phyloP scores from a whole-genome alignment of 2,888 invertebrate species.

The Choreutis nemorana region DNA sequence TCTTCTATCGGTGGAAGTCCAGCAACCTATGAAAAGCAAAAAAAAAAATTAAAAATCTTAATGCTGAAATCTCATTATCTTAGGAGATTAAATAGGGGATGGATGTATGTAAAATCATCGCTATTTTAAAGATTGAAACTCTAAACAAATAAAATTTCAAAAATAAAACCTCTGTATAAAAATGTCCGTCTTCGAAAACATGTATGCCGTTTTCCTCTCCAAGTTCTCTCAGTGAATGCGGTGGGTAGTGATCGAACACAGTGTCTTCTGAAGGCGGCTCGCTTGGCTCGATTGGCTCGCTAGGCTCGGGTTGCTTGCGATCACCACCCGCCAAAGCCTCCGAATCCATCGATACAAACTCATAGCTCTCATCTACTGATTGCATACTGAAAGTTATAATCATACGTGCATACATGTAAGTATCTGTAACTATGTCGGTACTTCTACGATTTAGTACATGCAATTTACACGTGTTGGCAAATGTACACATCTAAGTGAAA shows the following conservation, averaged over 20 bases:
- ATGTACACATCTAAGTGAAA: too few relatives aligned
- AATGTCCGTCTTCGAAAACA: conserved; percentile 92
- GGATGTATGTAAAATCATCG: too few relatives aligned
- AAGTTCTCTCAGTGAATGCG: conserved; percentile 72
- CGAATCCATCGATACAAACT: conserved; percentile 50
- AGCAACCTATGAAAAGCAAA: conserved; percentile 52
- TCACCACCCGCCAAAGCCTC: conserved; percentile 40
- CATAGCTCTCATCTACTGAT: conserved; percentile 63
- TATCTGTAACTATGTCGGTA: too few relatives aligned
- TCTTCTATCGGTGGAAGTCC: conserved; percentile 78
- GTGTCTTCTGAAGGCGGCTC: conserved; percentile 17
- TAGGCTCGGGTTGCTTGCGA: conserved; percentile 21
- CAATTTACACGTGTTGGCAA: too few relatives aligned
- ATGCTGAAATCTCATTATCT: not conserved
- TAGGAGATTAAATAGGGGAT: too few relatives aligned
- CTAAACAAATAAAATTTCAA: too few relatives aligned
- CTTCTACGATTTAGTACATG: too few relatives aligned
- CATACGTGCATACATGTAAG: too few relatives aligned
- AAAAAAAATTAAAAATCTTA: not conserved
- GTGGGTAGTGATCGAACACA: conserved; percentile 64
- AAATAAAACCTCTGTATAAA: conserved; percentile 94
- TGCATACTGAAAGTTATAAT: conserved; percentile 38
- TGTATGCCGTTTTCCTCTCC: conserved; percentile 87
- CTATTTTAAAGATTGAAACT: too few relatives aligned
- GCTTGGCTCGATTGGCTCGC: conserved; percentile 25